A percentile compares a stretch with the other conserved stretches of the same genome.
Conservation (phyloP, 2,113 vertebrate genomes). For the Equus quagga region DNA sequence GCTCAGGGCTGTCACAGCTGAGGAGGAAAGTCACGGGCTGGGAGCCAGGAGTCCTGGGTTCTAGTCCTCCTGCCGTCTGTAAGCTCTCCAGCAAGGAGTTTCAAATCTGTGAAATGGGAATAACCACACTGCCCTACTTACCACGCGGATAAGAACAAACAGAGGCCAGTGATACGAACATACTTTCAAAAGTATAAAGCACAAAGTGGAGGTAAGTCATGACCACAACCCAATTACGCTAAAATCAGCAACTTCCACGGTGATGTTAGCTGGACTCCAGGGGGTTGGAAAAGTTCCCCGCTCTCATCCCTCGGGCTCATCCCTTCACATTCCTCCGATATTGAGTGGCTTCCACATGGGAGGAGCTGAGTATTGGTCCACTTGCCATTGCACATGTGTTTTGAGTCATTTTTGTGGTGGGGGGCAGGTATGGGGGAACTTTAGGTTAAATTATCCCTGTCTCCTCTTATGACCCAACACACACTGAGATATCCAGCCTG, state of each 20-base stretch:
- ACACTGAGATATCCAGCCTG: background rate
- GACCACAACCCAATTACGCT: background rate
- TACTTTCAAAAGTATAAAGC: background rate
- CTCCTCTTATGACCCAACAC: background rate
- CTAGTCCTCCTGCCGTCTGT: fast-evolving
- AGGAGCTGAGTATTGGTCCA: background rate
- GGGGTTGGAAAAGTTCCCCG: background rate
- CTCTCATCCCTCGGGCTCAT: background rate
- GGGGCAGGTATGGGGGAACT: too few species aligned
- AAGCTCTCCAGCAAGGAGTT: background rate
- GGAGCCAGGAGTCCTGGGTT: background rate
- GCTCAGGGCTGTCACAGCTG: background rate
- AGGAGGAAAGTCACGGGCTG: background rate
- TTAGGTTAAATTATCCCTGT: background rate
- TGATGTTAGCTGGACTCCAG: background rate
- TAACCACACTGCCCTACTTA: background rate
- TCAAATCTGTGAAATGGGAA: background rate
- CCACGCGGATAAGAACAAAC: background rate
- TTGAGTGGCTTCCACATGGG: background rate
- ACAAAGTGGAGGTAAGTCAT: background rate
- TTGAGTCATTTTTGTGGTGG: background rate
- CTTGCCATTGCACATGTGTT: background rate
- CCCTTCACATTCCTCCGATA: background rate
- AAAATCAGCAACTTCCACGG: background rate
- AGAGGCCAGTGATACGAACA: background rate